Evolutionary conservation across 2,888 invertebrate species (phyloP).

Genomic region (Tipula confusa): DNA sequence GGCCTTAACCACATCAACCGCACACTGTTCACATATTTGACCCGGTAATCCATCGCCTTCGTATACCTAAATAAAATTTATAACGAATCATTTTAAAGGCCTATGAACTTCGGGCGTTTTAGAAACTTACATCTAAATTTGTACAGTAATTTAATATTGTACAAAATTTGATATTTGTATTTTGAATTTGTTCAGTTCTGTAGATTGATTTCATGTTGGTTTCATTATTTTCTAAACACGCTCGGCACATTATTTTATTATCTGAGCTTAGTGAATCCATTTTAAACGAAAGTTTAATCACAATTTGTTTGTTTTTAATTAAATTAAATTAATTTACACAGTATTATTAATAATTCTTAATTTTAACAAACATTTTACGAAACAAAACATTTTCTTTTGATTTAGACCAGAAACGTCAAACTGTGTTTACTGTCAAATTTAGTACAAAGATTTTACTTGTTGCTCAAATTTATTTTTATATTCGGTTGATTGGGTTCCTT

Average conservation of each 20-base stretch:
- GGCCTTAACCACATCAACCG: constrained; percentile 38
- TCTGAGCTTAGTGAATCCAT: background rate
- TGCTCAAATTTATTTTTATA: no score
- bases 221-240: constrained; percentile 13
- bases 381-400: no score
- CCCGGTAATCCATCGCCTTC: constrained; percentile 42
- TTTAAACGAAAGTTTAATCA: no score
- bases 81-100: background rate
- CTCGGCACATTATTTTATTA: background rate
- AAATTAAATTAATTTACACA: no score
- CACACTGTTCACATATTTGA: constrained; percentile 42
- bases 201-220: constrained; percentile 7
- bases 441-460: no score
- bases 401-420: no score
- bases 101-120: background rate
- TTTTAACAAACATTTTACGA: no score
- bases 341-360: no score
- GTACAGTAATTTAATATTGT: constrained; percentile 26
- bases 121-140: background rate
- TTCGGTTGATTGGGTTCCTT: no score
- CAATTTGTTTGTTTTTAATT: no score
- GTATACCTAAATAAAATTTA: constrained; percentile 36
- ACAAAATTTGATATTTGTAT: constrained; percentile 20
- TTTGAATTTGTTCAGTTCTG: background rate
- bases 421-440: no score